Percentiles rank a stretch among this genome's conserved stretches.
Evolutionary conservation across 2,888 invertebrate species (phyloP).

Genomic region (Diabrotica balteata): DNA sequence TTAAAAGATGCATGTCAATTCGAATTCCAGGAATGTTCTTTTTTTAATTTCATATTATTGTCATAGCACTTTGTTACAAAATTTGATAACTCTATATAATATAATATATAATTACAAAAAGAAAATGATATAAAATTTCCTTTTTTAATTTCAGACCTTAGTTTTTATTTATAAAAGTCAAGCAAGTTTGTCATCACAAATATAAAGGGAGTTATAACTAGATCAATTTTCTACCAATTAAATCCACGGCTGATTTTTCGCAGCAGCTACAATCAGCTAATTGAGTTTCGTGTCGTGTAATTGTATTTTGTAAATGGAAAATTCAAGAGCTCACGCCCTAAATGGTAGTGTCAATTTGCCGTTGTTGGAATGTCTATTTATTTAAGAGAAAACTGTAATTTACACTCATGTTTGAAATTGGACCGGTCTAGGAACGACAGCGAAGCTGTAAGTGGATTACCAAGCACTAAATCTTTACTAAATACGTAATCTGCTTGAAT

Average conservation of each 20-base stretch:
- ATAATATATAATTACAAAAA: too few species aligned
- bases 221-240: background rate
- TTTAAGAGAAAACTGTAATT: conserved; percentile 4
- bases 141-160: too few species aligned
- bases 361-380: background rate
- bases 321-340: background rate
- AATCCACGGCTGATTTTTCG: background rate
- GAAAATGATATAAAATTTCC: too few species aligned
- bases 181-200: too few species aligned
- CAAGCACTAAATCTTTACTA: conserved; percentile 14
- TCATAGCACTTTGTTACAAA: too few species aligned
- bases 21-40: too few species aligned
- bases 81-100: too few species aligned
- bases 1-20: too few species aligned
- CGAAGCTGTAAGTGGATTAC: conserved; percentile 16
- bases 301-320: background rate
- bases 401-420: background rate
- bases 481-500: background rate
- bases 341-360: conserved; percentile 1
- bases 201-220: background rate
- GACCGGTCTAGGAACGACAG: background rate
- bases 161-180: too few species aligned
- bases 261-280: conserved; percentile 10
- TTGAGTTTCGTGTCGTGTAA: conserved; percentile 6
- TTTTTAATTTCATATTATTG: too few species aligned